phyloP scores from a whole-genome alignment of 2,888 invertebrate species.

The Napeogenes sylphis region DNA sequence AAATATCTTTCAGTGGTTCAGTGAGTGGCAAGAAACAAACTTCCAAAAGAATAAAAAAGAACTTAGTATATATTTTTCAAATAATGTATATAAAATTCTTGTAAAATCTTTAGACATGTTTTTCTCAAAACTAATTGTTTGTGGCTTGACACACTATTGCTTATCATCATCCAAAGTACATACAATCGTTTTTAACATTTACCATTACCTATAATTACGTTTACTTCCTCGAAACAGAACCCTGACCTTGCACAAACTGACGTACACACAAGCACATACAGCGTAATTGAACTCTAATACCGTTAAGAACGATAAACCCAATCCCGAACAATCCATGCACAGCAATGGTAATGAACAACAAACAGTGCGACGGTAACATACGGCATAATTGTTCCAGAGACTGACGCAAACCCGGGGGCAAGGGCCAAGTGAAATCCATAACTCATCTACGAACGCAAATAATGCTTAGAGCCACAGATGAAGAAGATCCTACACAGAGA shows the following conservation, averaged over 20 bases:
- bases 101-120: no score
- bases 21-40: no score
- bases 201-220: constrained; percentile 9
- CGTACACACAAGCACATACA: constrained; percentile 18
- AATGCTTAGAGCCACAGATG: constrained; percentile 25
- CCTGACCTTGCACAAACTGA: constrained; percentile 24
- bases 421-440: constrained; percentile 64
- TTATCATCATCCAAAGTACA: not conserved
- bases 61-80: no score
- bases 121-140: no score
- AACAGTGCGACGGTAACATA: constrained; percentile 51
- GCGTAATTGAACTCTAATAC: constrained; percentile 30
- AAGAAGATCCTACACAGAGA: constrained; percentile 20
- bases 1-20: no score
- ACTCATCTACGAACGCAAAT: constrained; percentile 44
- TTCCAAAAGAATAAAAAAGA: no score
- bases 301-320: constrained; percentile 28
- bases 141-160: no score
- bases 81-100: no score
- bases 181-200: not conserved
- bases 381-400: constrained; percentile 65
- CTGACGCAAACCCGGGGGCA: constrained; percentile 66
- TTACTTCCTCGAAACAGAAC: constrained; percentile 12
- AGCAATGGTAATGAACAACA: constrained; percentile 51
- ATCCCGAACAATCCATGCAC: constrained; percentile 14